Evolutionary conservation across 2,888 invertebrate species (phyloP).

Genomic region (Hirudinaria manillensis): DNA sequence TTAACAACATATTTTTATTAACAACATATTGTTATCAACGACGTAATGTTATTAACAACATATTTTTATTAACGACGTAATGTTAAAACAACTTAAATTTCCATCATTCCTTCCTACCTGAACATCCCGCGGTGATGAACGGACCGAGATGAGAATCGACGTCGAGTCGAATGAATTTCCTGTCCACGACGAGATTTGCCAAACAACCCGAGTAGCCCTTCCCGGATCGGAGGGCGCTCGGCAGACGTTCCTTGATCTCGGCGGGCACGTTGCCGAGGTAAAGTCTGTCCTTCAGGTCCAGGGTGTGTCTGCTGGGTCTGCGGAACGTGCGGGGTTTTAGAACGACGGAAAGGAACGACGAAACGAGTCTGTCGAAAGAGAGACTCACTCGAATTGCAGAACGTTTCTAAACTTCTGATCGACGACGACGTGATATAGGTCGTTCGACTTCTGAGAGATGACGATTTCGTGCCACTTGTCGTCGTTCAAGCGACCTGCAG

Average conservation of each 20-base stretch:
- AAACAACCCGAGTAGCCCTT: conserved; percentile 50
- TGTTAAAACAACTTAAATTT: no score
- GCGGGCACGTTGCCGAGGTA: conserved; percentile 47
- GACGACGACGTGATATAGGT: conserved; percentile 29
- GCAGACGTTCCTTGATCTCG: conserved; percentile 41
- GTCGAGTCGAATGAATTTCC: conserved; percentile 28
- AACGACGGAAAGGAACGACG: background rate
- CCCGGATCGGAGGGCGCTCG: conserved; percentile 39
- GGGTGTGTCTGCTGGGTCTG: conserved; percentile 33
- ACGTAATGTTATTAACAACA: no score
- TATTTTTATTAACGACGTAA: no score
- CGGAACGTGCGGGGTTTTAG: background rate
- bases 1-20: no score
- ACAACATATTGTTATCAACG: no score
- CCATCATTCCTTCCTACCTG: conserved; percentile 29
- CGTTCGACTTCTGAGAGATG: conserved; percentile 29
- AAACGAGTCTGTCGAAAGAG: background rate
- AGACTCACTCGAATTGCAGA: conserved; percentile 18
- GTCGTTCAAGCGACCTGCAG: conserved; percentile 27
- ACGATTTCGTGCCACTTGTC: conserved; percentile 37
- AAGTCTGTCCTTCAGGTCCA: conserved; percentile 39
- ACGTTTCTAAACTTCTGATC: conserved; percentile 20
- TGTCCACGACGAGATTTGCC: conserved; percentile 47
- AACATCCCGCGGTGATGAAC: conserved; percentile 36
- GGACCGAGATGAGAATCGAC: background rate